phyloP scores from a whole-genome alignment of 2,113 vertebrate genomes.

The Clinocottus analis region DNA sequence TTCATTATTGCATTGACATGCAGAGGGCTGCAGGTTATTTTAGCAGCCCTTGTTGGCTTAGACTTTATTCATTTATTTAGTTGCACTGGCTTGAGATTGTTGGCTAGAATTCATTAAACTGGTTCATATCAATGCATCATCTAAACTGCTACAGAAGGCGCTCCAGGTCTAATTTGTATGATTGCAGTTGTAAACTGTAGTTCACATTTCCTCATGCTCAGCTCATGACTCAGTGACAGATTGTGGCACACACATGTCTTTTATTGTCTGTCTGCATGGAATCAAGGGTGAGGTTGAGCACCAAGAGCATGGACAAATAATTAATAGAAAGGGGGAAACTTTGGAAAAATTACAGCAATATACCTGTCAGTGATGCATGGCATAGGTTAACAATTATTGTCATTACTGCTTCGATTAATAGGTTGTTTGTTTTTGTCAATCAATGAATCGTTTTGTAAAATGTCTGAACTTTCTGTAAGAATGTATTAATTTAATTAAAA shows the following conservation, averaged over 20 bases:
- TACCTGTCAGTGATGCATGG: neutral
- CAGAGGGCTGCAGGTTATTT: neutral
- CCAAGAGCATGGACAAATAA: neutral
- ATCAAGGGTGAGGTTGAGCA: neutral
- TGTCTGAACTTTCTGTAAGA: neutral
- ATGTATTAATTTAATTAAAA: neutral
- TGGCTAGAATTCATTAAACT: neutral
- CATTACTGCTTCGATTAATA: neutral
- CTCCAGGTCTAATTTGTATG: neutral
- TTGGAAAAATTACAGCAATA: neutral
- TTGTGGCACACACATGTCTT: neutral
- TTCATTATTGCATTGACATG: neutral
- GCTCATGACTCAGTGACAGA: neutral
- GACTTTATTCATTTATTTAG: conserved; percentile 8
- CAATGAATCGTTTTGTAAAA: neutral
- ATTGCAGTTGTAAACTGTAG: neutral
- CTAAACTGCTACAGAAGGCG: neutral
- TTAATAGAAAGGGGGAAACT: neutral
- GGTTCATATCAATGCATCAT: neutral
- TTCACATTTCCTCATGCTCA: neutral
- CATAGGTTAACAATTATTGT: neutral
- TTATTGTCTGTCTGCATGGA: no score
- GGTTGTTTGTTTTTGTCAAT: neutral
- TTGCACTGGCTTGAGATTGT: neutral
- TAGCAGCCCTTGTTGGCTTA: conserved; percentile 1